Percentiles rank a stretch among this genome's conserved stretches.
phyloP scores from a whole-genome alignment of 2,113 vertebrate species.

The Neotoma lepida region DNA sequence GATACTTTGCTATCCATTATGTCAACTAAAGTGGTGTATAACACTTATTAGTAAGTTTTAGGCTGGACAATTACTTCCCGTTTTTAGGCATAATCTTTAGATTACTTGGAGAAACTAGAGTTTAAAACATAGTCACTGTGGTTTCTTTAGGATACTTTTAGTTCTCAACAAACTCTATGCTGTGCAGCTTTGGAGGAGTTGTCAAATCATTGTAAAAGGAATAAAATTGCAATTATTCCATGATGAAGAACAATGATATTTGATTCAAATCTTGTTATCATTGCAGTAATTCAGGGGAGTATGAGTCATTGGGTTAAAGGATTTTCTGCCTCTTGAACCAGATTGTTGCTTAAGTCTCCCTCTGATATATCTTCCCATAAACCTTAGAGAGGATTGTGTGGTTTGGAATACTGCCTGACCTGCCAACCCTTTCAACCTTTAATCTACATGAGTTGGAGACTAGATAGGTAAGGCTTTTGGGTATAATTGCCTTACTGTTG shows the following conservation, averaged over 20 bases:
- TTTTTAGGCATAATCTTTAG: conserved; percentile 22
- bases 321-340: neutral
- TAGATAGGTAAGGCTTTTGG: neutral
- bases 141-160: conserved; percentile 3
- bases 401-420: neutral
- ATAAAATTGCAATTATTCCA: neutral
- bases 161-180: neutral
- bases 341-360: neutral
- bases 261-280: conserved; percentile 31
- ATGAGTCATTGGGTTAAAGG: neutral
- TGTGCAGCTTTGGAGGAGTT: neutral
- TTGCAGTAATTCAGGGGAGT: neutral
- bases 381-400: neutral
- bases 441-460: neutral
- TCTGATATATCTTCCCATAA: neutral
- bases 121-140: conserved; percentile 41
- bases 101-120: conserved; percentile 2
- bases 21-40: neutral
- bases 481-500: neutral
- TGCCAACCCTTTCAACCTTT: neutral
- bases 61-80: neutral
- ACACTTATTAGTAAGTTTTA: neutral
- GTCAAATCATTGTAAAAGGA: conserved; percentile 14
- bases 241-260: neutral
- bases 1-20: neutral